A percentile compares a stretch with the other conserved stretches of the same genome.
These are phyloP conservation scores for Tragulus kanchil DNA, from an alignment of 2,113 vertebrate species.

Conservation along the genomic window DNA sequence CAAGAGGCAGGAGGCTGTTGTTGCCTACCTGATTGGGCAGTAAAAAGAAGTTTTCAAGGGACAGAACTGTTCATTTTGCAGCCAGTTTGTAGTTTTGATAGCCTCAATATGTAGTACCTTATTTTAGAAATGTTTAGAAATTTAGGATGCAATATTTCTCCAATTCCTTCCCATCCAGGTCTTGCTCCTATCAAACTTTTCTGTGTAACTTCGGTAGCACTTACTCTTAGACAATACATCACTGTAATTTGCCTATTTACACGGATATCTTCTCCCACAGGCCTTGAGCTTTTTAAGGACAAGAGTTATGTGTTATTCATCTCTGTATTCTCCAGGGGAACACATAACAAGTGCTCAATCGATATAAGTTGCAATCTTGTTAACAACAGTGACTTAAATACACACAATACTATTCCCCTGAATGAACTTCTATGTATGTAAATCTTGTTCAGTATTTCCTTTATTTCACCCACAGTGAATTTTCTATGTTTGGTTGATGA, in stretches of 20 bases:
- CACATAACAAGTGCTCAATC: background rate
- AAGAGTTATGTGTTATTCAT: conserved; percentile 27
- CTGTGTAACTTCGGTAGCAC: background rate
- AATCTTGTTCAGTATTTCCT: background rate
- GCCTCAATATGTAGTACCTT: conserved; percentile 24
- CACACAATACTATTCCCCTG: conserved; percentile 33
- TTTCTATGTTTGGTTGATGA: background rate
- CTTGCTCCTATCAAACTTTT: background rate
- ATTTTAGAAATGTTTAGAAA: background rate
- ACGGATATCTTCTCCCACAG: background rate
- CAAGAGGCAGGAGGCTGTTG: conserved; percentile 35
- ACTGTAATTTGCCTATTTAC: background rate
- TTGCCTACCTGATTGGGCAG: conserved; percentile 31
- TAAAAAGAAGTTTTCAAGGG: conserved; percentile 63
- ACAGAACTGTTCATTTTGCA: conserved; percentile 47
- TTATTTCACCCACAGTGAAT: background rate
- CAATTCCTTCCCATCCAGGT: background rate
- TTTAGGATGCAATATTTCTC: background rate
- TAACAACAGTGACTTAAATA: conserved; percentile 4
- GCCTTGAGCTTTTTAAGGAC: background rate
- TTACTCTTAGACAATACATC: background rate
- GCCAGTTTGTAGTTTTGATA: conserved; percentile 61
- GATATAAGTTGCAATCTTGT: background rate
- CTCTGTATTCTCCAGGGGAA: background rate
- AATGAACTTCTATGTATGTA: background rate